Percentiles rank a stretch among this genome's conserved stretches.
These are phyloP conservation scores for Lochmaea capreae DNA, from an alignment of 2,888 invertebrate genomes.

Conservation along the genomic window DNA sequence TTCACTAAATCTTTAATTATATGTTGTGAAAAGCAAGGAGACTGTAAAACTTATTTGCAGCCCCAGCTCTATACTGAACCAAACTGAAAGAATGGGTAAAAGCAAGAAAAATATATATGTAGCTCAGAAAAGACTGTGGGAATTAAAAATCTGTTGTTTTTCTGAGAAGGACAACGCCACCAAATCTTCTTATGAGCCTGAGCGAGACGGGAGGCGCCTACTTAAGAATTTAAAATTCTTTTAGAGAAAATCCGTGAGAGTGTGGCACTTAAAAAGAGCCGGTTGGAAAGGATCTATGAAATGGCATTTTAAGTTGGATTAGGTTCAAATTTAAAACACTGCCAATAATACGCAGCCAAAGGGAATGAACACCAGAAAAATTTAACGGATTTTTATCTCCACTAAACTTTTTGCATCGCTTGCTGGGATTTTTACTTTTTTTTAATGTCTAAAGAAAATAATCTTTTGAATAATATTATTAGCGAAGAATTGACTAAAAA, in stretches of 20 bases:
- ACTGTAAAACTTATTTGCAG: slow-evolving; percentile 4
- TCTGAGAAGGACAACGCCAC: slow-evolving; percentile 55
- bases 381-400: slow-evolving; percentile 54
- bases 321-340: slow-evolving; percentile 67
- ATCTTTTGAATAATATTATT: background rate
- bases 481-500: background rate
- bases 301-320: slow-evolving; percentile 69
- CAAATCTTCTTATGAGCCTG: slow-evolving; percentile 23
- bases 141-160: slow-evolving; percentile 68
- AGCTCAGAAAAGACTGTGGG: slow-evolving; percentile 65
- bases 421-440: background rate
- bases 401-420: slow-evolving; percentile 51
- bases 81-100: slow-evolving; percentile 54
- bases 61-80: slow-evolving; percentile 18
- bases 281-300: slow-evolving; percentile 66
- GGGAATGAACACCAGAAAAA: slow-evolving; percentile 59
- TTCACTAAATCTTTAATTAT: background rate
- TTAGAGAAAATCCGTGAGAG: slow-evolving; percentile 65
- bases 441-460: background rate
- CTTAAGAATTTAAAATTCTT: slow-evolving; percentile 67
- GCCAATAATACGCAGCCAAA: slow-evolving; percentile 65
- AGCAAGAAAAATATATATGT: slow-evolving; percentile 66
- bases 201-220: slow-evolving; percentile 55
- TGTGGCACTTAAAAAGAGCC: slow-evolving; percentile 62
- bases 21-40: background rate